Base-by-base conservation (phyloP, 2,797 vertebrate species). In the Darevskia nairensis region DNA sequence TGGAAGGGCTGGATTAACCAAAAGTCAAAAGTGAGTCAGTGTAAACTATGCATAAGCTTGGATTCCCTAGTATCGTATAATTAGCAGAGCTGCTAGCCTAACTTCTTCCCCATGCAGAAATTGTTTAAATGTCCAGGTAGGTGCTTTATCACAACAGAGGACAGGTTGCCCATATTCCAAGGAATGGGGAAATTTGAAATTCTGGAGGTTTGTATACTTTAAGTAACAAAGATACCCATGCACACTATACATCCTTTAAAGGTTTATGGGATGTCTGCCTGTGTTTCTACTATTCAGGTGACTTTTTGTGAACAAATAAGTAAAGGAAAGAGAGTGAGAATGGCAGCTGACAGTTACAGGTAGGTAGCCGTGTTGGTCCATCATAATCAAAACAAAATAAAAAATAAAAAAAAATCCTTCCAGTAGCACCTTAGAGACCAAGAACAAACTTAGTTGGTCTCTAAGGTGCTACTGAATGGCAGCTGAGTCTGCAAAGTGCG, bases 1-100 rank as follows among this genome's bases (percentile, higher is more conserved):
- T 55, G 50, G 15, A 35, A 85, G 77, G 39, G 17, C 81, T 80
- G 68, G 77, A 80, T 89, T 80, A 74, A 55, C 77, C 39, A 89
- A 84, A 77, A 64, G n/a, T 85, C 35, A 19, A 83, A 83, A 75
- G 72, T 39, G 41, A 88, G 13, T 82, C 66, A 68, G 44, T 17
- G 4, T 29, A 71, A 69, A 50, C 41, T 32, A 50, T 66, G 32
- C 15, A 6, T 87, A 44, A 80, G 27, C 21, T 81, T 87, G 21
- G 19, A 64, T 29, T 41, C 46, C 9, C 21, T 50, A 21, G 25
- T 78, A 25, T 66, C 8, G 5, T 35, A 68, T 29, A n/a, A 78
- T 68, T 86, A 78, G 29, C 21, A 3, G 41, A 79, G n/a, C 5
- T 50, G 41, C 29, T 46, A 32, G 32, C 71, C 82, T 72, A 59